Percentiles rank a stretch among this genome's conserved stretches.
Conservation (phyloP, 2,797 vertebrate genomes). For the Chromobotia macracanthus region DNA sequence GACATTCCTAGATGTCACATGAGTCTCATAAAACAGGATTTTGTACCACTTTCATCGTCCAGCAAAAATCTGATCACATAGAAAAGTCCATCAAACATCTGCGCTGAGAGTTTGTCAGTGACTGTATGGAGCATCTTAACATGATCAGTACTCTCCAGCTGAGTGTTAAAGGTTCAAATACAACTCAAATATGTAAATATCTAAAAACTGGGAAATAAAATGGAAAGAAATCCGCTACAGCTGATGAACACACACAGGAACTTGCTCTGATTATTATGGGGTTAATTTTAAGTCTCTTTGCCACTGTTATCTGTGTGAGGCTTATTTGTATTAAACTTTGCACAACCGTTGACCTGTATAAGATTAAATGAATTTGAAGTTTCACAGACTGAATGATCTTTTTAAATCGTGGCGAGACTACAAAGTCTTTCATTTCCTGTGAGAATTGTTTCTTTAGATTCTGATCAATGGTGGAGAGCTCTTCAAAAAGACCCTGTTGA, state of each 20-base stretch:
- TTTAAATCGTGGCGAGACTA: not conserved
- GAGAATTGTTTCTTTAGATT: slow-evolving; percentile 4
- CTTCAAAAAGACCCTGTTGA: slow-evolving; percentile 1
- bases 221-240: slow-evolving; percentile 18
- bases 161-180: slow-evolving; percentile 48
- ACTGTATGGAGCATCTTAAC: slow-evolving; percentile 30
- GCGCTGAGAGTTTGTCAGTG: slow-evolving; percentile 43
- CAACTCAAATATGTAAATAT: too few relatives aligned
- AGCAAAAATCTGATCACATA: too few relatives aligned
- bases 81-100: too few relatives aligned
- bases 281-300: slow-evolving; percentile 14
- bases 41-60: not conserved
- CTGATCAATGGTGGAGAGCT: not conserved
- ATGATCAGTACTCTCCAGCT: slow-evolving; percentile 54
- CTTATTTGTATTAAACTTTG: not conserved
- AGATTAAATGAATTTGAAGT: slow-evolving; percentile 30
- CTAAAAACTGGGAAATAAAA: too few relatives aligned
- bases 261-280: not conserved
- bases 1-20: too few relatives aligned
- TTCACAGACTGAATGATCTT: slow-evolving; percentile 7
- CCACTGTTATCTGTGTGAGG: slow-evolving; percentile 20
- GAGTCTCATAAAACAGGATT: not conserved
- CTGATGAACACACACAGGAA: not conserved
- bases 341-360: not conserved
- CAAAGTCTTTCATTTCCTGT: not conserved